Percentiles rank a stretch among this genome's conserved stretches.
Conservation (phyloP, 1,140 invertebrate genomes). For the Globodera rostochiensis region DNA sequence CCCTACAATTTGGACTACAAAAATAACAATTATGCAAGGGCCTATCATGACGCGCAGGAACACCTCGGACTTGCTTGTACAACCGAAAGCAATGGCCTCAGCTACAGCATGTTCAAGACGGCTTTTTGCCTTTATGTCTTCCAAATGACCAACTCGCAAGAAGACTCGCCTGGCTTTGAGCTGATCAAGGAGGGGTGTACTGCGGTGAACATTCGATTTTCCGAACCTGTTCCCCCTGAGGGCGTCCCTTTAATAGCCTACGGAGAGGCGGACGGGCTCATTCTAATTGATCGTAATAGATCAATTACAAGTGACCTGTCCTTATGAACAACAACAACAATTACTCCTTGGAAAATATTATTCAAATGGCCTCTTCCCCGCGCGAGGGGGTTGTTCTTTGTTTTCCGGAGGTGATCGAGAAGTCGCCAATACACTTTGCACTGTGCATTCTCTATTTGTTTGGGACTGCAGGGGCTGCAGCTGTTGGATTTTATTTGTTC, state of each 20-base stretch:
- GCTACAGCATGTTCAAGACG: constrained; percentile 8
- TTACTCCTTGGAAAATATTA: too few relatives aligned
- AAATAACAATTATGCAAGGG: constrained; percentile 30
- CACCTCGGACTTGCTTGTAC: not conserved
- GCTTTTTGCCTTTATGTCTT: constrained; percentile 23
- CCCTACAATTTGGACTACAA: constrained; percentile 17
- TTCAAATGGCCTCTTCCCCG: too few relatives aligned
- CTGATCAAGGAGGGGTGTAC: constrained; percentile 26
- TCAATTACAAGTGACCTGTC: not conserved
- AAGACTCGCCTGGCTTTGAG: constrained; percentile 26
- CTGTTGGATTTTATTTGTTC: too few relatives aligned
- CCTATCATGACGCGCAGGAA: constrained; percentile 15
- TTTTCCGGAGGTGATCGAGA: too few relatives aligned
- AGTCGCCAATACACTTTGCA: too few relatives aligned
- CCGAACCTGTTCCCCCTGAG: constrained; percentile 14
- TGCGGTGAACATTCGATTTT: constrained; percentile 25
- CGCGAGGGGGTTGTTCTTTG: too few relatives aligned
- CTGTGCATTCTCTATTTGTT: too few relatives aligned
- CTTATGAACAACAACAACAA: too few relatives aligned
- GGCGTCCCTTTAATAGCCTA: constrained; percentile 24
- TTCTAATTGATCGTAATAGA: constrained; percentile 18
- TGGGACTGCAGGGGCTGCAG: too few relatives aligned
- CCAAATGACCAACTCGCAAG: constrained; percentile 26
- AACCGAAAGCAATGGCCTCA: constrained; percentile 9
- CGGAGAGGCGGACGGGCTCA: constrained; percentile 8